These are phyloP conservation scores for Helicolenus hilgendorfi DNA, from an alignment of 2,797 vertebrate species.

Conservation along the genomic window DNA sequence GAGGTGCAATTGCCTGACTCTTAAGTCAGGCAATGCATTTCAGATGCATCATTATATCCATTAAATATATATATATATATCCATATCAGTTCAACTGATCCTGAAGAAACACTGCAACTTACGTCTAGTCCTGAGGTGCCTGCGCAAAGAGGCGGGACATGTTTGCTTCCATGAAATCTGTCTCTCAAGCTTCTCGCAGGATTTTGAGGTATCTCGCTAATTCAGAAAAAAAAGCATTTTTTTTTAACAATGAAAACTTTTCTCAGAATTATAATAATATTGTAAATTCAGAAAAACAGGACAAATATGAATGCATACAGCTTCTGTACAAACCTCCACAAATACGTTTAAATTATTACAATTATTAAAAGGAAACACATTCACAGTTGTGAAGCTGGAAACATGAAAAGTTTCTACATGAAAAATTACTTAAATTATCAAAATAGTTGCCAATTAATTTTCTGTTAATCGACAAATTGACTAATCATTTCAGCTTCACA, in stretches of 20 bases:
- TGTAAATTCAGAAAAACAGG: too few relatives aligned
- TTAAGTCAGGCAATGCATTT: neutral
- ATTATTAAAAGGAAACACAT: neutral
- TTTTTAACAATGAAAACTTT: too few relatives aligned
- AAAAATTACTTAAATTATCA: neutral
- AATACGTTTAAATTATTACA: neutral
- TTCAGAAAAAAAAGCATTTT: too few relatives aligned
- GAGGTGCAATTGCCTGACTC: neutral
- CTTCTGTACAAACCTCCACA: too few relatives aligned
- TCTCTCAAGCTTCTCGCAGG: too few relatives aligned
- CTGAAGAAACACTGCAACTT: neutral
- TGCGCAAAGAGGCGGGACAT: neutral
- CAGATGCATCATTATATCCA: neutral
- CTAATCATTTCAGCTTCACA: neutral
- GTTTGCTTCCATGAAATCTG: too few relatives aligned
- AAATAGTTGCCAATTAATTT: neutral
- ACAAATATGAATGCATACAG: fast-evolving
- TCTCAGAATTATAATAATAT: too few relatives aligned
- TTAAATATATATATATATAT: too few relatives aligned
- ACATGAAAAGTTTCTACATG: neutral
- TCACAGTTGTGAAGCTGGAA: neutral
- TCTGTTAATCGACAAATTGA: neutral
- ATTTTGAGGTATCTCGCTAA: too few relatives aligned
- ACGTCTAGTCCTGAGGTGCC: neutral
- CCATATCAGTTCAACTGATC: neutral